Evolutionary conservation across 2,113 vertebrate species (phyloP).

Genomic region (Turdus rufiventris): DNA sequence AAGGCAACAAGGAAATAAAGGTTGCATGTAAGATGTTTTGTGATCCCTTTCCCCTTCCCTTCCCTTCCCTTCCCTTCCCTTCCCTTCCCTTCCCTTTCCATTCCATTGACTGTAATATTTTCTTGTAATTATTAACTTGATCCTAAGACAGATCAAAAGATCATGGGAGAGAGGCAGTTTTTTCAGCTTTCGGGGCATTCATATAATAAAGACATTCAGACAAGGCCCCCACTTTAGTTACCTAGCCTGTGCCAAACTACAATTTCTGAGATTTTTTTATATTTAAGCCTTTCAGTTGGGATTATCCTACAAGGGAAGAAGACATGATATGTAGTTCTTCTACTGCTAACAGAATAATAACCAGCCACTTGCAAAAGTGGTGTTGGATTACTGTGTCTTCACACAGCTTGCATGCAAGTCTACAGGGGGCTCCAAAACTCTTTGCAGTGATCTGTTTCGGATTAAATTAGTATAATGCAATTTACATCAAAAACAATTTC

Average conservation of each 20-base stretch:
- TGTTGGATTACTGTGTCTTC: neutral
- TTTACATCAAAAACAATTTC: constrained; percentile 10
- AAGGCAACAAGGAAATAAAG: neutral
- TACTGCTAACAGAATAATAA: neutral
- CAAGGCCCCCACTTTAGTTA: neutral
- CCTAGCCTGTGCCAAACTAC: neutral
- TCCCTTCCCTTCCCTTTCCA: neutral
- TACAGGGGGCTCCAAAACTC: constrained; percentile 50
- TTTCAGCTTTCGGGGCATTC: neutral
- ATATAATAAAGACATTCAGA: neutral
- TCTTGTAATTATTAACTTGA: neutral
- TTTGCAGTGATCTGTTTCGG: neutral
- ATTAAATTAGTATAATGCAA: neutral
- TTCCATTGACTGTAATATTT: neutral
- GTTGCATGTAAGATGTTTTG: neutral
- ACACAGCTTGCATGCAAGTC: neutral
- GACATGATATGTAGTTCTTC: neutral
- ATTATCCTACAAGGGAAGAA: neutral
- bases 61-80: neutral
- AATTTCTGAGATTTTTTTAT: neutral
- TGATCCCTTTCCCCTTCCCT: neutral
- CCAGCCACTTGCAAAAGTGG: neutral
- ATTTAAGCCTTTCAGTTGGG: neutral
- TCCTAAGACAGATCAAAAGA: neutral
- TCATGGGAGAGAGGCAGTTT: neutral